Conservation (phyloP, 2,797 vertebrate species). For the Synanceia verrucosa region DNA sequence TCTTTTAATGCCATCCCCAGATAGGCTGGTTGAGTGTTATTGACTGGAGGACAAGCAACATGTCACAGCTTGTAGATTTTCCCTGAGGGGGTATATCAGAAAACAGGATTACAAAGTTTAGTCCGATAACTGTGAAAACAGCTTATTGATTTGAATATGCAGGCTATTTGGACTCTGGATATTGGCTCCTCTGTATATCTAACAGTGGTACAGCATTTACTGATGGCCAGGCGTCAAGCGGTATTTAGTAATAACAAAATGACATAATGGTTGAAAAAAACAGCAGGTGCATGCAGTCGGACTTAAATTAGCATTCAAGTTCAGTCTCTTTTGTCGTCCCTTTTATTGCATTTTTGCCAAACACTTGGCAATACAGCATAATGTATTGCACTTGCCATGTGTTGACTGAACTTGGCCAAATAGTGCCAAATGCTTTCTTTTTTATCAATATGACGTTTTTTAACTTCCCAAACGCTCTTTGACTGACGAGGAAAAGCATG, state of each 20-base stretch:
- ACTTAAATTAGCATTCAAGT: slow-evolving; percentile 9
- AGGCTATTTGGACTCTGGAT: slow-evolving; percentile 22
- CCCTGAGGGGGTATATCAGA: slow-evolving; percentile 42
- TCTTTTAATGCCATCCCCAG: slow-evolving; percentile 65
- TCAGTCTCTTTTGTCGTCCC: background rate
- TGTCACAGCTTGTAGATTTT: slow-evolving; percentile 61
- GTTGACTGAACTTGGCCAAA: slow-evolving; percentile 32
- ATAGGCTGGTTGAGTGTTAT: slow-evolving; percentile 54
- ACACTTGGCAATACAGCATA: slow-evolving; percentile 5
- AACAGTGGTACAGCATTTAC: slow-evolving; percentile 1
- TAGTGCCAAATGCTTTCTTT: slow-evolving; percentile 21
- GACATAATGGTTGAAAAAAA: background rate
- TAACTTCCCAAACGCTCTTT: slow-evolving; percentile 27
- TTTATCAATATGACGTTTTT: slow-evolving; percentile 31
- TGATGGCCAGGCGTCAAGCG: background rate
- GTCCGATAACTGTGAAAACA: slow-evolving; percentile 46
- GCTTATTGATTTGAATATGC: slow-evolving; percentile 54
- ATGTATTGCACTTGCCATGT: slow-evolving; percentile 23
- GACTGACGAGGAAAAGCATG: slow-evolving; percentile 52
- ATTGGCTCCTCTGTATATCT: slow-evolving; percentile 5
- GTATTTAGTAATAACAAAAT: background rate
- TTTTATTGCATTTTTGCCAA: background rate
- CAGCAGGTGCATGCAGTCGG: background rate
- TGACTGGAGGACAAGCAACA: slow-evolving; percentile 61
- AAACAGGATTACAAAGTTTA: slow-evolving; percentile 49